Conservation (phyloP, 2,797 vertebrate genomes). For the Eurystomus glaucurus region DNA sequence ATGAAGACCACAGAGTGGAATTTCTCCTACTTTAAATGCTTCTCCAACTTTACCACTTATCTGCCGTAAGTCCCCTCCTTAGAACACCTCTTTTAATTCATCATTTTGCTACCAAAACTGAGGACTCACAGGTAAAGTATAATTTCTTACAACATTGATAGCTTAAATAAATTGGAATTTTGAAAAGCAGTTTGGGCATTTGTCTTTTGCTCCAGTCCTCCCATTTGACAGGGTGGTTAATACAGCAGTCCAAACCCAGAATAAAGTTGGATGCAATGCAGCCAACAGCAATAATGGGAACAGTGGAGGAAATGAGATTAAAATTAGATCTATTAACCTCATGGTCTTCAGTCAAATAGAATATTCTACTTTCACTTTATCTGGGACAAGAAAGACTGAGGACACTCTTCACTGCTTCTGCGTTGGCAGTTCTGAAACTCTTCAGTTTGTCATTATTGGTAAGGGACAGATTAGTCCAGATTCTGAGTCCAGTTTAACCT, state of each 20-base stretch:
- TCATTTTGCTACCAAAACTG: neutral
- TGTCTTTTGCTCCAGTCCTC: neutral
- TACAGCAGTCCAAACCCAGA: neutral
- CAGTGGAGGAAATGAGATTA: neutral
- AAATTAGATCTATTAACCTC: neutral
- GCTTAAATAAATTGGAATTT: neutral
- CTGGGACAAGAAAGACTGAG: neutral
- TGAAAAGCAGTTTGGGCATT: neutral
- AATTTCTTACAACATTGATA: neutral
- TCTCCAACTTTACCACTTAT: fast-evolving
- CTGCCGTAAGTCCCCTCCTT: neutral
- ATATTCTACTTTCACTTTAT: neutral
- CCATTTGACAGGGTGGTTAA: neutral
- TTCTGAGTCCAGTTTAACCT: neutral
- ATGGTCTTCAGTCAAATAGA: neutral
- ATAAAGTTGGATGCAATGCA: neutral
- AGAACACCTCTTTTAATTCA: fast-evolving
- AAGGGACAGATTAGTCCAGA: neutral
- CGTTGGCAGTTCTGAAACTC: neutral
- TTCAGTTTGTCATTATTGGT: neutral
- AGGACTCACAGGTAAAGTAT: neutral
- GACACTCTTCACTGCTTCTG: neutral
- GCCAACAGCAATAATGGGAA: neutral
- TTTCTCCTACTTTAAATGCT: neutral
- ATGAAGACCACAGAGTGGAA: neutral